phyloP scores from a whole-genome alignment of 2,888 invertebrate species.

The Octonoba sinensis region DNA sequence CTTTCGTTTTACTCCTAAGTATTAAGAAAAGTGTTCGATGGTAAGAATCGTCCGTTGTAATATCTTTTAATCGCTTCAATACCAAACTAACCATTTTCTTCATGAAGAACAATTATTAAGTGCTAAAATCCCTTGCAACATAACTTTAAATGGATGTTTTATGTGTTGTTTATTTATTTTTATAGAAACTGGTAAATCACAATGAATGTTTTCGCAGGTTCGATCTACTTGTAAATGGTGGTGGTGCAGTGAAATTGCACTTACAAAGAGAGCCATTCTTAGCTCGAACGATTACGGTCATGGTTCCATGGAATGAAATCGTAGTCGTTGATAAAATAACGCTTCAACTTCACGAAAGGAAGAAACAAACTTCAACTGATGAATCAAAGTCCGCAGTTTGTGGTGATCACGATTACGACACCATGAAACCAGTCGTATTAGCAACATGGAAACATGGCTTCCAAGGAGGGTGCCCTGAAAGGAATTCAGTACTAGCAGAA shows the following conservation, averaged over 20 bases:
- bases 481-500: constrained; percentile 88
- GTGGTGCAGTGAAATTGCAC: constrained; percentile 95
- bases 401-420: constrained; percentile 87
- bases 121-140: too few species aligned
- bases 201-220: constrained; percentile 78
- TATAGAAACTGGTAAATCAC: too few species aligned
- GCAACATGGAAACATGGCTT: constrained; percentile 93
- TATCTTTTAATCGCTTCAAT: too few species aligned
- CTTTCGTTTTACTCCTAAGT: too few species aligned
- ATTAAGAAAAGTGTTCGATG: too few species aligned
- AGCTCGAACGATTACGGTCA: constrained; percentile 87
- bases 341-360: constrained; percentile 65
- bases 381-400: constrained; percentile 75
- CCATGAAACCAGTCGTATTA: constrained; percentile 85
- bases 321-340: constrained; percentile 79
- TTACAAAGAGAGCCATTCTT: constrained; percentile 96
- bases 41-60: too few species aligned
- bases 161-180: too few species aligned
- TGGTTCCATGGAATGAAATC: constrained; percentile 98
- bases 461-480: constrained; percentile 85
- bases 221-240: constrained; percentile 99
- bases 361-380: constrained; percentile 40
- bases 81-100: too few species aligned
- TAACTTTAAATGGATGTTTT: too few species aligned
- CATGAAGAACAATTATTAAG: too few species aligned